phyloP scores from a whole-genome alignment of 2,113 vertebrate genomes.

The Tiliqua scincoides region DNA sequence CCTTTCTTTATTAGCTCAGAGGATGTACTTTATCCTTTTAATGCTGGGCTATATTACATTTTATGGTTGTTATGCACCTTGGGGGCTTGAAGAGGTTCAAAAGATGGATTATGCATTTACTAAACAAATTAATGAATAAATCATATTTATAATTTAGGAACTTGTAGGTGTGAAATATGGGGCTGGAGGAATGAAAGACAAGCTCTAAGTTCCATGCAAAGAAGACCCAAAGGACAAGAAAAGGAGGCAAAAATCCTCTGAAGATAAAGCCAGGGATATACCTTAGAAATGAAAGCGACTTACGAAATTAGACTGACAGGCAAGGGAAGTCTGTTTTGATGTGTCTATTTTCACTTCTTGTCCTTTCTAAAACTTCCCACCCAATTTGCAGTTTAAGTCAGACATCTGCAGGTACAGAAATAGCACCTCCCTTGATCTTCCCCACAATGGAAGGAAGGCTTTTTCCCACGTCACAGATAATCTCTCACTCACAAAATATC shows the following conservation, averaged over 20 bases:
- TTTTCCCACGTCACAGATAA: not conserved
- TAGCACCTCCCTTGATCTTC: not conserved
- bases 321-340: constrained; percentile 6
- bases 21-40: not conserved
- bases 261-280: not conserved
- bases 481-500: not conserved
- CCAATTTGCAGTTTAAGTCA: not conserved
- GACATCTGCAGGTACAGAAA: not conserved
- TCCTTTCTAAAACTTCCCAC: not conserved
- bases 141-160: not conserved
- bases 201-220: not conserved
- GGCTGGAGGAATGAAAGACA: not conserved
- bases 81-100: not conserved
- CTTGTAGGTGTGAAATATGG: not conserved
- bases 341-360: constrained; percentile 4
- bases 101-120: not conserved
- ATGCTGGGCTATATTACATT: not conserved
- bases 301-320: constrained; percentile 21
- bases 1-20: not conserved
- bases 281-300: not conserved
- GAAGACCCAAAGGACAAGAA: not conserved
- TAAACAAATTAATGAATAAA: not conserved
- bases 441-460: not conserved
- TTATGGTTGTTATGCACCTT: not conserved
- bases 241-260: not conserved